These are phyloP conservation scores for Limosa lapponica DNA, from an alignment of 2,797 vertebrate species.

Conservation along the genomic window DNA sequence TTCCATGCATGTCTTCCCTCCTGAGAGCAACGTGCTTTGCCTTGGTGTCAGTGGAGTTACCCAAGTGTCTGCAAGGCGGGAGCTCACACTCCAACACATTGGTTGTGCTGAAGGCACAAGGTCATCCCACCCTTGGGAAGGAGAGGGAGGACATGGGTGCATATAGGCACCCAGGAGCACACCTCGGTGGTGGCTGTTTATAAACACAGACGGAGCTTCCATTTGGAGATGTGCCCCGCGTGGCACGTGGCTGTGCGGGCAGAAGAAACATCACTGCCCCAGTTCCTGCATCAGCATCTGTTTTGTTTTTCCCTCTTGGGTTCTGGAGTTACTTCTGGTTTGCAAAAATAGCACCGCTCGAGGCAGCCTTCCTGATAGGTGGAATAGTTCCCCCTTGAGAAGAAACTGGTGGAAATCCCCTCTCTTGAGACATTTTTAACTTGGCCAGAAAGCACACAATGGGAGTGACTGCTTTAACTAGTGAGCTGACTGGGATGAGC, in stretches of 20 bases:
- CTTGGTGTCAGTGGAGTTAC: not conserved
- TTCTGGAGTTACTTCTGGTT: constrained; percentile 50
- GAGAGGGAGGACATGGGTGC: not conserved
- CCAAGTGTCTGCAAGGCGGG: not conserved
- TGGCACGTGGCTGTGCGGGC: not conserved
- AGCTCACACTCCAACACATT: not conserved
- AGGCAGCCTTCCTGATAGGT: constrained; percentile 57
- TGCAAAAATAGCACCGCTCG: constrained; percentile 3
- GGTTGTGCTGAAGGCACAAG: not conserved
- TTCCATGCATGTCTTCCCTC: not conserved
- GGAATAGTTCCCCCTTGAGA: constrained; percentile 55
- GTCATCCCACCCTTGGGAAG: constrained; percentile 7
- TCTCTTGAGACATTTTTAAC: constrained; percentile 54
- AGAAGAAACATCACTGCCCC: not conserved
- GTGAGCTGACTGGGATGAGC: constrained; percentile 52
- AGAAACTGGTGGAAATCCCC: constrained; percentile 59
- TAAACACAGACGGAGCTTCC: not conserved
- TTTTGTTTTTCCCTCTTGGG: not conserved
- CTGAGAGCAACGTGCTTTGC: not conserved
- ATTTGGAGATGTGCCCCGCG: not conserved
- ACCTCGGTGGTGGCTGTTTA: not conserved
- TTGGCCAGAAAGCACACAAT: constrained; percentile 11
- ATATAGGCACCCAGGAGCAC: not conserved
- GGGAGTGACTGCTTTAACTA: constrained; percentile 53
- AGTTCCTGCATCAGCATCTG: not conserved